These are phyloP conservation scores for Scomberomorus guttatus DNA, from an alignment of 2,797 vertebrate species.

Conservation along the genomic window DNA sequence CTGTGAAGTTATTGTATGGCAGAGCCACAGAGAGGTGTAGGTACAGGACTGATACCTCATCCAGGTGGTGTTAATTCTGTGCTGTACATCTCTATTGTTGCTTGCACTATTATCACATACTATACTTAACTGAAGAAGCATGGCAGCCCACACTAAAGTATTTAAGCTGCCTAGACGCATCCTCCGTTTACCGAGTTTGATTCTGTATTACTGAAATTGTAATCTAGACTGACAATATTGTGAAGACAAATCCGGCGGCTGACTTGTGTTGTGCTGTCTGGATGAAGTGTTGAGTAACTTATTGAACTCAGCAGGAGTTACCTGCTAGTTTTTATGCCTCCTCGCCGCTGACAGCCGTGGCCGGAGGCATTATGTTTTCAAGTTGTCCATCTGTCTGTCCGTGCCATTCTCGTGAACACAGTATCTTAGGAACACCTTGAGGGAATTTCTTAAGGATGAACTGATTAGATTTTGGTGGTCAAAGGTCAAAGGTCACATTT, in stretches of 20 bases:
- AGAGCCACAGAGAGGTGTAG: background rate
- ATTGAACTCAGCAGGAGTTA: no score
- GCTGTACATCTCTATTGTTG: background rate
- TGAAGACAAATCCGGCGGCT: no score
- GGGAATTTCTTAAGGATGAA: no score
- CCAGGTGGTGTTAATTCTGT: background rate
- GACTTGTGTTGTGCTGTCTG: no score
- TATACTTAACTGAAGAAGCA: background rate
- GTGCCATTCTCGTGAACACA: no score
- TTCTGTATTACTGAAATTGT: background rate
- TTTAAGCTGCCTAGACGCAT: background rate
- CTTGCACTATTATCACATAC: background rate
- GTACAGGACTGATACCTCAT: background rate
- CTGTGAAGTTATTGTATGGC: background rate
- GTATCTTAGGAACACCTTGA: no score
- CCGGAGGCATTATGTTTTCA: no score
- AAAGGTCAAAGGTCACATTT: no score
- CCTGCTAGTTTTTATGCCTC: no score
- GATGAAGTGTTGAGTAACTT: background rate
- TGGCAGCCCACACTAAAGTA: background rate
- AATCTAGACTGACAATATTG: background rate
- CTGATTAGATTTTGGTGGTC: no score
- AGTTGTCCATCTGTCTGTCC: no score
- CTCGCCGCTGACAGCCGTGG: no score
- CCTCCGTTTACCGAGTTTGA: background rate